Evolutionary conservation across 2,888 invertebrate species (phyloP).

Genomic region (Beris chalybata): DNA sequence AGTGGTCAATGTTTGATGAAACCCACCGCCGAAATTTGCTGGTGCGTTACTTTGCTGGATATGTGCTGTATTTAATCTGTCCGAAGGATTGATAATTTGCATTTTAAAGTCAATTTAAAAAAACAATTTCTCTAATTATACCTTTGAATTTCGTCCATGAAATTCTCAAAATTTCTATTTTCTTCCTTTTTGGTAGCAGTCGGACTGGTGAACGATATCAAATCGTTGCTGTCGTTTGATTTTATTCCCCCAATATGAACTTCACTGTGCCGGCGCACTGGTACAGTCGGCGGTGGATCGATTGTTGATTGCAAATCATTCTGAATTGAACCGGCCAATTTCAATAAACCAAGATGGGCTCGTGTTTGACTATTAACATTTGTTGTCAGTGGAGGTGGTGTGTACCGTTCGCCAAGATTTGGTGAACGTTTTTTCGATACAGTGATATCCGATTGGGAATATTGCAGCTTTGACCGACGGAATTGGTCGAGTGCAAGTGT

Average conservation of each 20-base stretch:
- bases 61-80: constrained; percentile 33
- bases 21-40: constrained; percentile 47
- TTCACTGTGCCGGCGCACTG: constrained; percentile 44
- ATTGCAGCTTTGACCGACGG: constrained; percentile 63
- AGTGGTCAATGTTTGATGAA: constrained; percentile 44
- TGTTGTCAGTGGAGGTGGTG: constrained; percentile 38
- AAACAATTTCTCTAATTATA: constrained; percentile 43
- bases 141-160: constrained; percentile 63
- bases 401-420: constrained; percentile 29
- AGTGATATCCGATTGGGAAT: constrained; percentile 35
- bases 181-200: constrained; percentile 58
- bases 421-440: constrained; percentile 4
- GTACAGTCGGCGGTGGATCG: constrained; percentile 57
- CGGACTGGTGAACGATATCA: constrained; percentile 74
- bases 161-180: constrained; percentile 63
- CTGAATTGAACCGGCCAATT: constrained; percentile 44
- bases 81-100: constrained; percentile 3
- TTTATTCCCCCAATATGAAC: constrained; percentile 36
- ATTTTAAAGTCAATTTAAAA: background rate
- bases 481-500: constrained; percentile 82
- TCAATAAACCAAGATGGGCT: constrained; percentile 62
- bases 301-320: constrained; percentile 43
- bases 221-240: constrained; percentile 55
- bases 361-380: constrained; percentile 45
- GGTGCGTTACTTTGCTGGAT: constrained; percentile 11